phyloP scores from a whole-genome alignment of 2,797 vertebrate genomes.

The Astyanax mexicanus region DNA sequence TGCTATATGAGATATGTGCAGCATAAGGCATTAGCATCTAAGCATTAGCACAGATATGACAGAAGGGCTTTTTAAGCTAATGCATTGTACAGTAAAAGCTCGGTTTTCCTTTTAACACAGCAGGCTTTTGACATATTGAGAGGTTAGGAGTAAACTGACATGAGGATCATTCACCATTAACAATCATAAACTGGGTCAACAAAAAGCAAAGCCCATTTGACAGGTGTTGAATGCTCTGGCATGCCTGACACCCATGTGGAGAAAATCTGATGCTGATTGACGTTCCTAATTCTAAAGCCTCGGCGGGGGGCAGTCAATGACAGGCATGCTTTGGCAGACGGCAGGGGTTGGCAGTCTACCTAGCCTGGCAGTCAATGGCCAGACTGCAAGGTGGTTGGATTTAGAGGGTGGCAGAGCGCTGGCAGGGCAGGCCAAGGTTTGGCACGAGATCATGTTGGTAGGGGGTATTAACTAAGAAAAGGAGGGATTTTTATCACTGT shows the following conservation, averaged over 20 bases:
- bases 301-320: conserved; percentile 54
- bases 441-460: conserved; percentile 36
- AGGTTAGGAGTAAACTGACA: conserved; percentile 8
- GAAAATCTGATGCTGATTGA: conserved; percentile 77
- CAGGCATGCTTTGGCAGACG: conserved; percentile 68
- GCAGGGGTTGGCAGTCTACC: conserved; percentile 70
- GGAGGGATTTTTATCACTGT: conserved; percentile 49
- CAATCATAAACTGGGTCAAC: conserved; percentile 47
- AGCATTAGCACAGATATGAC: not conserved
- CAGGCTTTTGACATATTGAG: conserved; percentile 23
- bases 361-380: conserved; percentile 59
- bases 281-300: conserved; percentile 79
- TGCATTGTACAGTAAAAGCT: not conserved
- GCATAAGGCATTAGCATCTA: not conserved
- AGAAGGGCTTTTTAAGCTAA: not conserved
- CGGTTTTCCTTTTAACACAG: not conserved
- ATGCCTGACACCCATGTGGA: conserved; percentile 66
- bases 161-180: conserved; percentile 19
- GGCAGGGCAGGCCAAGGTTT: conserved; percentile 34
- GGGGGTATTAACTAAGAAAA: conserved; percentile 46
- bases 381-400: conserved; percentile 75
- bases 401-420: conserved; percentile 50
- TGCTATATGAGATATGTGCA: too few species aligned
- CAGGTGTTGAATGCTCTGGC: conserved; percentile 81
- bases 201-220: conserved; percentile 61